Evolutionary conservation across 2,797 vertebrate species (phyloP), one percentile per base, ranked within the genome.

Genomic region (Amblyopsis hoosieri): DNA sequence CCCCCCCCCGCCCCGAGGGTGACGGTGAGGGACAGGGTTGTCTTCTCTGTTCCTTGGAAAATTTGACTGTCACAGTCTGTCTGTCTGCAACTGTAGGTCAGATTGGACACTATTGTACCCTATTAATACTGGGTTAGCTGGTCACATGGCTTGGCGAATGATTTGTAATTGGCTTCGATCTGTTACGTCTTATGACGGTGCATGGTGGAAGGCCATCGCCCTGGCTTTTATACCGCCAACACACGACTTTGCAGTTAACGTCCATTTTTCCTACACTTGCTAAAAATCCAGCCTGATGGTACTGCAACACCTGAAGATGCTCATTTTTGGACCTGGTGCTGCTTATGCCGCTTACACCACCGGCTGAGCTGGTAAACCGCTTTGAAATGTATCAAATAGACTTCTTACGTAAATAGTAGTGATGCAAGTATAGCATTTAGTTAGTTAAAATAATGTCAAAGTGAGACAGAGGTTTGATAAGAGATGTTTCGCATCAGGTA

Each of bases 111-210:
- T 42, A 42, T 42, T 42, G 81, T 85, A 85, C 69, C 33, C 84
- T 91, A 90, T 90, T 89, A 89, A 91, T 90, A 89, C 75, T 49
- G 84, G 61, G 54, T 57, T 72, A 81, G 76, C 53, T 9, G 53
- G 82, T 84, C 90, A 93, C 89, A 87, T 93, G 91, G 74, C 46
- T 69, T 62, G 6, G 64, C 69, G 23, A 83, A 87, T 82, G 72
- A 86, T 89, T 83, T 67, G 76, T 90, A 80, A 92, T 93, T 94
- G 92, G 91, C 85, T 85, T 86, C n/a, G 67, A 79, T 66, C 60
- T 69, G 67, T 84, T 83, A 81, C 83, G 85, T 91, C 82, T 81
- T 86, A 65, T 93, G 92, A 93, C 82, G 78, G 63, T 56, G 79
- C 82, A 17, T 60, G 62, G 70, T 53, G 74, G 67, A 55, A 89